These are phyloP conservation scores for Lemur catta DNA, from an alignment of 2,797 vertebrate species.

Conservation along the genomic window DNA sequence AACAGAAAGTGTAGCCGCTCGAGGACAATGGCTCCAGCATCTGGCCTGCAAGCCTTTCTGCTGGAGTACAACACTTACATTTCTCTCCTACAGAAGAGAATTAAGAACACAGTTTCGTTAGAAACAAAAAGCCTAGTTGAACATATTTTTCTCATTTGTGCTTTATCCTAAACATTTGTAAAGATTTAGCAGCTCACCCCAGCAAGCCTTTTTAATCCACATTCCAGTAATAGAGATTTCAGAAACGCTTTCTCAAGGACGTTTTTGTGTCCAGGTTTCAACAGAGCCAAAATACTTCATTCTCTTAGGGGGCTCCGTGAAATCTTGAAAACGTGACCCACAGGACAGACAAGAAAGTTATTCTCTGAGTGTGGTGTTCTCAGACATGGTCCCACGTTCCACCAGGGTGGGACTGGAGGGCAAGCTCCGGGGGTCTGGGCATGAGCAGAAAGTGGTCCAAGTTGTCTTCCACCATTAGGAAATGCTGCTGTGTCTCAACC, in stretches of 20 bases:
- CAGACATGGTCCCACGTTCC: not conserved
- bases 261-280: not conserved
- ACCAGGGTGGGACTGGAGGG: not conserved
- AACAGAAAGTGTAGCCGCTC: not conserved
- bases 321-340: not conserved
- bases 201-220: constrained; percentile 60
- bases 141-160: constrained; percentile 72
- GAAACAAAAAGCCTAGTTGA: constrained; percentile 28
- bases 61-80: not conserved
- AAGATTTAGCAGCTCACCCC: constrained; percentile 67
- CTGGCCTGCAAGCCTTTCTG: not conserved
- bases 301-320: not conserved
- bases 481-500: not conserved
- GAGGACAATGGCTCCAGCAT: not conserved
- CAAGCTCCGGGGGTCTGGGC: not conserved
- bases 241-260: constrained; percentile 55
- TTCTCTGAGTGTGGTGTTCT: not conserved
- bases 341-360: not conserved
- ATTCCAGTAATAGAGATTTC: constrained; percentile 63
- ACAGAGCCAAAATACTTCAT: not conserved
- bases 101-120: constrained; percentile 48
- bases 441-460: not conserved
- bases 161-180: constrained; percentile 76
- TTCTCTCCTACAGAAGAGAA: constrained; percentile 46
- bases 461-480: not conserved